These are phyloP conservation scores for Bungarus multicinctus DNA, from an alignment of 2,113 vertebrate genomes.

Conservation along the genomic window DNA sequence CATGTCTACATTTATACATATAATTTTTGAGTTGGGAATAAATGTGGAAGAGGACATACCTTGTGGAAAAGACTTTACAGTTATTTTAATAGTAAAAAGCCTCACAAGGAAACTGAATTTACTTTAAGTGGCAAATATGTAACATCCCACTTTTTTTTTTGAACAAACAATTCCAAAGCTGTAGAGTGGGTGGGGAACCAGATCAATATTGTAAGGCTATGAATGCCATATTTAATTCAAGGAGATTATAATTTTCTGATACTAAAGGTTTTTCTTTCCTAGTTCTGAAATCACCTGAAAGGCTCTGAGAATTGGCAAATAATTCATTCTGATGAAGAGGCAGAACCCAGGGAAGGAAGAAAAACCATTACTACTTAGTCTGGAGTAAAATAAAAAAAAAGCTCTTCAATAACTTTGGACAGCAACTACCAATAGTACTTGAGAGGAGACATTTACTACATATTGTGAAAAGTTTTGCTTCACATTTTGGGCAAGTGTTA, in stretches of 20 bases:
- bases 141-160: neutral
- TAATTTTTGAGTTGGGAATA: neutral
- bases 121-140: neutral
- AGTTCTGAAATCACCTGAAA: neutral
- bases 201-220: neutral
- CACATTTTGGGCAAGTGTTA: neutral
- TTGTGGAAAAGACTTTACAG: neutral
- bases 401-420: neutral
- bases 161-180: neutral
- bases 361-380: neutral
- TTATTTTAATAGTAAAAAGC: neutral
- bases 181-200: neutral
- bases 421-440: neutral
- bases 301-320: constrained; percentile 7
- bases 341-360: neutral
- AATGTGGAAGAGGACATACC: neutral
- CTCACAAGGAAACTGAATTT: neutral
- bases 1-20: neutral
- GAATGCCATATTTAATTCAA: neutral
- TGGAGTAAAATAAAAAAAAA: neutral
- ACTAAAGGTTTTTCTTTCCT: neutral
- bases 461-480: neutral
- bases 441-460: neutral
- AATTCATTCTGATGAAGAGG: neutral
- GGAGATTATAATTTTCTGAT: neutral